Base-by-base conservation (phyloP, 2,888 invertebrate species). In the Celastrina argiolus region DNA sequence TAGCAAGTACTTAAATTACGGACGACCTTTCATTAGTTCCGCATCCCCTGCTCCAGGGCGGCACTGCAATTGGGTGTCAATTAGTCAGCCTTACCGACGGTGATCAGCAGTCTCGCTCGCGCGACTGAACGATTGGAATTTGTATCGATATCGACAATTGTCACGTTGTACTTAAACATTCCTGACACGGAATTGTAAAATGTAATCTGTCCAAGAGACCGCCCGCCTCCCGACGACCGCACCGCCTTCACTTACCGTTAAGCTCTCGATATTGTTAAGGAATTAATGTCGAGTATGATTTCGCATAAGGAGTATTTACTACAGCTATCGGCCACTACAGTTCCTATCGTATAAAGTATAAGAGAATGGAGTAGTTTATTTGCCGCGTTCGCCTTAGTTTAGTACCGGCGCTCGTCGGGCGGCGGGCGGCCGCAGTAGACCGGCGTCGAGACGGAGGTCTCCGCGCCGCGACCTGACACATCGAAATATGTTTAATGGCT, bases 11-110 rank as follows among this genome's bases (percentile, higher is more conserved):
- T 85, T 87, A 87, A 84, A 67, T 69, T 71, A 71, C 75, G 72
- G 75, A 79, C 79, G 82, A 79, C 81, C 84, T 87, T 84, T 82
- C 82, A 82, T 82, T 75, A 78, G 80, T 81, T 78, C 77, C 78
- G 78, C 85, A 82, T 79, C 78, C 79, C 75, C 77, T 73, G 76
- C 76, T 72, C 74, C 75, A 71, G 74, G 77, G 75, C 78, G 76
- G 71, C 71, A 68, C 70, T 76, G 75, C 76, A 79, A 83, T 81
- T 81, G 83, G 82, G 81, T 83, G 88, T 89, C 88, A 89, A 89
- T 90, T 90, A 88, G 74, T 75, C 75, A 83, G 88, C 87, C 88
- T 89, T 88, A 84, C 81, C 81, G 80, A 75, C 82, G 78, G 81
- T 76, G 77, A 79, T 81, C 79, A 78, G 82, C 76, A 74, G 76